A percentile compares a stretch with the other conserved stretches of the same genome.
Evolutionary conservation across 2,888 invertebrate genomes (phyloP).

Genomic region (Lithosia quadra): DNA sequence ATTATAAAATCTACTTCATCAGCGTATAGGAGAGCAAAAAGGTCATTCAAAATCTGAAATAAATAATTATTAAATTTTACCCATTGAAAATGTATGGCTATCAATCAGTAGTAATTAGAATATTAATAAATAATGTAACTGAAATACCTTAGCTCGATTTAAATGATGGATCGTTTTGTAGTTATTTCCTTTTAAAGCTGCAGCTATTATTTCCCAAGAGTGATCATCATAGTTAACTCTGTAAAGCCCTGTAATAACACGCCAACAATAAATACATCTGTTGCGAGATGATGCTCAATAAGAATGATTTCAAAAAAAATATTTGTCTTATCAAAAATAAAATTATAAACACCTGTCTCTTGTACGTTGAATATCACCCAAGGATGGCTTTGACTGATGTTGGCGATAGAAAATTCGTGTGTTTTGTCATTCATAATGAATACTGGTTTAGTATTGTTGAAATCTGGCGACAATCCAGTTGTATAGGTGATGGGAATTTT

Average conservation of each 20-base stretch:
- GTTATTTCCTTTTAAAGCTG: slow-evolving; percentile 73
- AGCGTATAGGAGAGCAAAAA: slow-evolving; percentile 89
- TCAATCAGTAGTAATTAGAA: background rate
- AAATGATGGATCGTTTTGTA: slow-evolving; percentile 87
- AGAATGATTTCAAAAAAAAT: background rate
- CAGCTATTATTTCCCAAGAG: slow-evolving; percentile 83
- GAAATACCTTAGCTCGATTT: slow-evolving; percentile 90
- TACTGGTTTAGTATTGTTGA: slow-evolving; percentile 70
- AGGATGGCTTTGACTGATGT: slow-evolving; percentile 59
- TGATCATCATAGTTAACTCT: slow-evolving; percentile 89
- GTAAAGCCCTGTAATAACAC: slow-evolving; percentile 83
- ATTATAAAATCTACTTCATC: slow-evolving; percentile 86
- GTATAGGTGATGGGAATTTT: slow-evolving; percentile 80
- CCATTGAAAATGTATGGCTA: background rate
- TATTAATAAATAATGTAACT: background rate
- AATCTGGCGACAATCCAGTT: slow-evolving; percentile 61
- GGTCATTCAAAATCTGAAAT: slow-evolving; percentile 90
- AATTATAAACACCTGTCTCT: slow-evolving; percentile 81
- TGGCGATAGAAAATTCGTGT: slow-evolving; percentile 57
- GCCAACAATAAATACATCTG: background rate
- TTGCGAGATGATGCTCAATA: background rate
- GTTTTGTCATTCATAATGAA: slow-evolving; percentile 70
- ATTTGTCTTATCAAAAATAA: background rate
- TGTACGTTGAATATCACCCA: slow-evolving; percentile 89
- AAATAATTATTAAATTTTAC: too few species aligned